Base-by-base conservation (phyloP, 2,888 invertebrate species). In the Seladonia tumulorum region DNA sequence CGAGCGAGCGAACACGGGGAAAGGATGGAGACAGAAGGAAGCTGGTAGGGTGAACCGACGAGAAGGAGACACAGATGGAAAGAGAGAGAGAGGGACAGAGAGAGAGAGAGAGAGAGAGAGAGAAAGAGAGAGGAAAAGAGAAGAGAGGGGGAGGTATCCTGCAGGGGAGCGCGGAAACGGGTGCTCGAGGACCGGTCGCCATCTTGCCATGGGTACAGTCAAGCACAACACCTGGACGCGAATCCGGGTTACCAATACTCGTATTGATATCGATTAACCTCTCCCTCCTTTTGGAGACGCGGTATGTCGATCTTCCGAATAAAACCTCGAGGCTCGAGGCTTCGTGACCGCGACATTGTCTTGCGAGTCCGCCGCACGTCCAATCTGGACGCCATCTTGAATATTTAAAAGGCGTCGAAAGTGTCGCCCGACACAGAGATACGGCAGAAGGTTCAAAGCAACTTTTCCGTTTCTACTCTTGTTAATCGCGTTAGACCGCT, bases 201-300 rank as follows among this genome's bases (percentile, higher is more conserved):
- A 94, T 94, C 94, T 94, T 94, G 94, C 92, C 90, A 88, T 91
- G 90, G 91, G 94, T 94, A 94, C 94, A 94, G 94, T 94, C 94
- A 89, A 87, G 86, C 83, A 86, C 90, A 90, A 85, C 89, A 90
- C 90, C 90, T 90, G 90, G 90, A 78, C 78, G 87, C 72, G 90
- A 90, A 90, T 89, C 87, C 81, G 73, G 90, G 86, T 86, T 90
- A 89, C 90, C 90, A 88, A 88, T 88, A 89, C 88, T 83, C 75
- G 80, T 49, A 83, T 84, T 82, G 60, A 73, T 88, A 89, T 89
- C 89, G 88, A 89, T 88, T 89, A 85, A 85, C 76, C 71, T 53
- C 35, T 35, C 35, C 29, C 45, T 83, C 57, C 83, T 57, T n/a
- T 42, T 5, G 35, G 72, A 66, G 83, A 76, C 72, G 16, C 49